These are phyloP conservation scores for Poecile atricapillus DNA, from an alignment of 2,113 vertebrate species.

Conservation along the genomic window DNA sequence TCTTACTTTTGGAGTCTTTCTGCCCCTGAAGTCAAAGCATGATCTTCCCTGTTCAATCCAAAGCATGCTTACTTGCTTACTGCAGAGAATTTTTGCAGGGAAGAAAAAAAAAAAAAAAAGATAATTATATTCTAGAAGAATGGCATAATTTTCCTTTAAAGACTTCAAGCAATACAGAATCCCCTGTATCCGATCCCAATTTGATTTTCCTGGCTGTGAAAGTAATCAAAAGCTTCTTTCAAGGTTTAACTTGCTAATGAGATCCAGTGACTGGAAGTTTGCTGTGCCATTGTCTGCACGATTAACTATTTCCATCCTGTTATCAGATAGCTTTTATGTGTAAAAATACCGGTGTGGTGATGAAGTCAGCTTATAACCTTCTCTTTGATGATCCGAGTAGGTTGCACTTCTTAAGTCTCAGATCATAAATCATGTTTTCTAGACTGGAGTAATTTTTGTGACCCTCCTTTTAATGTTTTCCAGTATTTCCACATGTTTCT, in stretches of 20 bases:
- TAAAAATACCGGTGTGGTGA: slow-evolving; percentile 22
- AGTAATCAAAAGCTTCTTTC: slow-evolving; percentile 58
- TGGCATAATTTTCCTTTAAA: slow-evolving; percentile 1
- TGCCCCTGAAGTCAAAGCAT: neutral
- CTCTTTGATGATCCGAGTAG: slow-evolving; percentile 8
- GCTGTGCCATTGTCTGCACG: slow-evolving; percentile 33
- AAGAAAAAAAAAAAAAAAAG: neutral
- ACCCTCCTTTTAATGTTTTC: neutral
- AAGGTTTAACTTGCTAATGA: slow-evolving; percentile 60
- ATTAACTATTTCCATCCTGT: slow-evolving; percentile 57
- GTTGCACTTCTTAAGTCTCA: neutral
- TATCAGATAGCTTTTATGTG: slow-evolving; percentile 1
- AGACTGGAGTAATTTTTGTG: neutral
- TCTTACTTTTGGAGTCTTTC: neutral
- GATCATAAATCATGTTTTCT: slow-evolving; percentile 21
- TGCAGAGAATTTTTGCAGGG: neutral
- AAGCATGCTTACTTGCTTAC: neutral
- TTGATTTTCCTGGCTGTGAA: slow-evolving; percentile 45
- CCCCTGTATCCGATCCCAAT: slow-evolving; percentile 9
- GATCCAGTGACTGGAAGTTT: slow-evolving; percentile 50
- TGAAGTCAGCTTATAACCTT: neutral
- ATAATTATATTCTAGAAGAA: neutral
- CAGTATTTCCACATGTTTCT: neutral
- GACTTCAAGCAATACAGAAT: slow-evolving; percentile 8
- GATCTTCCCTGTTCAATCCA: neutral